Evolutionary conservation across 1,140 invertebrate species (phyloP).

Genomic region (Pseudomyrmex gracilis): DNA sequence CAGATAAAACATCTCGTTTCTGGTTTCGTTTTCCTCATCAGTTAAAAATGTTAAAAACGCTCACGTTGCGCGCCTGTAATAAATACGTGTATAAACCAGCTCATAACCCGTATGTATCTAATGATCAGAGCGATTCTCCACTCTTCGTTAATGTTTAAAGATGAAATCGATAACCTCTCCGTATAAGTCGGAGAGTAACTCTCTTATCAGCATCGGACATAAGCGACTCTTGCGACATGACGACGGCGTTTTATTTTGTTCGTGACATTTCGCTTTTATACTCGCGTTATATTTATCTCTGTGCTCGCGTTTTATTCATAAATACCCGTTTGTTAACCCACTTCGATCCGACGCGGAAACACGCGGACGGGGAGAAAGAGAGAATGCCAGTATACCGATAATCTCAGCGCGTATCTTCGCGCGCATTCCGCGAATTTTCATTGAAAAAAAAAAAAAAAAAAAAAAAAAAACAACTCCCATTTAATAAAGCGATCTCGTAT

Average conservation of each 20-base stretch:
- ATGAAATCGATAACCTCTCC: not conserved
- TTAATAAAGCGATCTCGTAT: slow-evolving; percentile 15
- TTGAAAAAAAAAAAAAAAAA: not conserved
- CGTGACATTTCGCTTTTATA: not conserved
- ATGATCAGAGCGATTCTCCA: slow-evolving; percentile 21
- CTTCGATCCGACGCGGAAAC: not conserved
- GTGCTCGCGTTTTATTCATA: not conserved
- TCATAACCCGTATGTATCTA: not conserved
- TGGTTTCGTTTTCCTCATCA: too few relatives aligned
- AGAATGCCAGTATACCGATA: not conserved
- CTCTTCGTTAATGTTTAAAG: slow-evolving; percentile 16
- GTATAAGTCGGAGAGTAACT: not conserved
- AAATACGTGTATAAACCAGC: not conserved
- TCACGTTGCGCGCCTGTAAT: not conserved
- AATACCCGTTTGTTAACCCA: not conserved
- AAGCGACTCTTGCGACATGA: not conserved
- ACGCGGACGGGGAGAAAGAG: too few relatives aligned
- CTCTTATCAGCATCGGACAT: not conserved
- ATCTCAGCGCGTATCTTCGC: not conserved
- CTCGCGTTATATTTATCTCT: not conserved
- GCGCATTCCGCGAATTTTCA: not conserved
- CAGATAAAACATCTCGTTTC: too few relatives aligned
- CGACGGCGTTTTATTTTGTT: not conserved
- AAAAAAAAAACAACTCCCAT: slow-evolving; percentile 12
- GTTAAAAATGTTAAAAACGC: not conserved